Conservation (phyloP, 2,797 vertebrate species). For the Sus cebifrons region DNA sequence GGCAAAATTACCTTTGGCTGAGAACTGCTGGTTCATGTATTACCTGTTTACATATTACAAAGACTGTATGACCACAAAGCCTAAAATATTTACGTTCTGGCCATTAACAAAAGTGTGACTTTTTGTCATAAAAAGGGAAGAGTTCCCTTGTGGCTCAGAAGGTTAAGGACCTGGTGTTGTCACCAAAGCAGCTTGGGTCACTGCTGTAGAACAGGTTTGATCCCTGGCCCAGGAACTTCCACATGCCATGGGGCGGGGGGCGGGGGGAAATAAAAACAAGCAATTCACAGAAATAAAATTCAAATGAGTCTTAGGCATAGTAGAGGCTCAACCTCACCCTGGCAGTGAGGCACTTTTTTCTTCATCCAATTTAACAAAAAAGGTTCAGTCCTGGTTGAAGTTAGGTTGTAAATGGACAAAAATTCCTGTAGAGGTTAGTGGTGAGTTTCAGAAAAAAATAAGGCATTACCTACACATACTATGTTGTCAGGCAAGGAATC, state of each 20-base stretch:
- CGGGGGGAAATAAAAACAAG: background rate
- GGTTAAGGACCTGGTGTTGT: no score
- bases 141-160: no score
- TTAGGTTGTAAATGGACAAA: background rate
- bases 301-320: background rate
- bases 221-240: no score
- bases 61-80: background rate
- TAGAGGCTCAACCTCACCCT: background rate
- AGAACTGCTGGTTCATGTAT: background rate
- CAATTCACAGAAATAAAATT: constrained; percentile 15
- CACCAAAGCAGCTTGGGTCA: no score
- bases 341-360: background rate
- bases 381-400: background rate
- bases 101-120: background rate
- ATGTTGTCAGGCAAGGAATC: background rate
- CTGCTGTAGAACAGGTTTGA: no score
- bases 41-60: background rate
- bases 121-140: constrained; percentile 21
- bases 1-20: background rate
- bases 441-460: background rate
- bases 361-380: background rate
- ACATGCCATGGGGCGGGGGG: no score
- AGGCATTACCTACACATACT: background rate
- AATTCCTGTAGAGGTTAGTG: background rate
- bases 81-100: background rate